These are phyloP conservation scores for Bembecia ichneumoniformis DNA, from an alignment of 2,888 invertebrate species.

Conservation along the genomic window DNA sequence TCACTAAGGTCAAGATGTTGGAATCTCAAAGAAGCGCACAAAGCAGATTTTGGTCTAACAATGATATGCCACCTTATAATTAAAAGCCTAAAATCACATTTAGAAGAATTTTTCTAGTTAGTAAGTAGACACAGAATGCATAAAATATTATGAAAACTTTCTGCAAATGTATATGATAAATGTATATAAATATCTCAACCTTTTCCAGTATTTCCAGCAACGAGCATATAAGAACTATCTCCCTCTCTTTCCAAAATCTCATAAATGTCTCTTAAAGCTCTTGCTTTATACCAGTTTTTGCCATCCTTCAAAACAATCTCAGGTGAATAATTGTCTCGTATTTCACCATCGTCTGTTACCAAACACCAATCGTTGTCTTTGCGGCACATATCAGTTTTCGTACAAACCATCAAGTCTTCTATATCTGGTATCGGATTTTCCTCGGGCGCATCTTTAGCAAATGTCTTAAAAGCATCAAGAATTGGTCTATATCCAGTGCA, in stretches of 20 bases:
- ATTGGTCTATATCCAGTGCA: slow-evolving; percentile 86
- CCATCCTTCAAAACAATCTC: slow-evolving; percentile 38
- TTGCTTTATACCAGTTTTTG: slow-evolving; percentile 68
- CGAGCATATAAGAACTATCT: slow-evolving; percentile 68
- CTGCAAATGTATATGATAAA: no score
- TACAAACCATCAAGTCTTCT: slow-evolving; percentile 25
- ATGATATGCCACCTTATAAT: no score
- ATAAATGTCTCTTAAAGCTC: slow-evolving; percentile 63
- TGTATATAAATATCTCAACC: slow-evolving; percentile 50
- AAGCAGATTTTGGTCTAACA: no score
- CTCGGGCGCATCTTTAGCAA: slow-evolving; percentile 72
- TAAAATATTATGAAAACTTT: no score
- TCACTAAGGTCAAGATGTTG: no score
- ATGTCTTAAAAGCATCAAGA: slow-evolving; percentile 83
- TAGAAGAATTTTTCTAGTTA: no score
- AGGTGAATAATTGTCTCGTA: slow-evolving; percentile 26
- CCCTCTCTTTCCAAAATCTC: slow-evolving; percentile 53
- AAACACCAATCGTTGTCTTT: slow-evolving; percentile 30
- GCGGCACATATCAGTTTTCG: slow-evolving; percentile 15
- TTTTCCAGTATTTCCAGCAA: slow-evolving; percentile 80
- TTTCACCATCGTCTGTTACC: slow-evolving; percentile 17
- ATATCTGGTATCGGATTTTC: slow-evolving; percentile 49
- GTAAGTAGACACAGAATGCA: no score
- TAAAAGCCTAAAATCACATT: no score
- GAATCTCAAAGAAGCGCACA: no score